Conservation (phyloP, 2,113 vertebrate genomes). For the Brachyhypopomus gauderio region DNA sequence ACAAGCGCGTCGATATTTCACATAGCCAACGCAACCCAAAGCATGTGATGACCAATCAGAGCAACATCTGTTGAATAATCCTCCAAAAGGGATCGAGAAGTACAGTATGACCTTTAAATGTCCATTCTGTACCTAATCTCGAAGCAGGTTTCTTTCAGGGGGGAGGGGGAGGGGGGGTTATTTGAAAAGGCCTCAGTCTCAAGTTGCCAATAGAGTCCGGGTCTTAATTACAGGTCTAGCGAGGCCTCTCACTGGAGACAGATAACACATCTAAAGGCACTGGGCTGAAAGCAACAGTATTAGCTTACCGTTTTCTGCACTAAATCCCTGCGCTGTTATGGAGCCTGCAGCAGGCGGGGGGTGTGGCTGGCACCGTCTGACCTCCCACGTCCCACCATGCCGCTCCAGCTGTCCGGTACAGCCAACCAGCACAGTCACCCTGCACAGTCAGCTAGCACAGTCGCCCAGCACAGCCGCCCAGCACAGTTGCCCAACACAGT, state of each 20-base stretch:
- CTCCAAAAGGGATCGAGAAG: background rate
- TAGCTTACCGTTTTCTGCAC: slow-evolving; percentile 50
- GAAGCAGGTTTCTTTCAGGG: slow-evolving; percentile 5
- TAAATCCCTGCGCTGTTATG: slow-evolving; percentile 53
- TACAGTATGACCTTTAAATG: slow-evolving; percentile 26
- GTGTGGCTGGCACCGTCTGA: slow-evolving; percentile 25
- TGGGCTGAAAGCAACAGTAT: slow-evolving; percentile 54
- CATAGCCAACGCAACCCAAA: background rate
- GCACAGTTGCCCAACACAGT: too few relatives aligned
- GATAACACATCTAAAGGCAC: slow-evolving; percentile 60
- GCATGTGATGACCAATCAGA: background rate
- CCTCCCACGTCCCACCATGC: slow-evolving; percentile 32
- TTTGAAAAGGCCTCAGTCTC: slow-evolving; percentile 46
- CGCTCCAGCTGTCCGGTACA: background rate
- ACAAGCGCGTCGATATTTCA: background rate
- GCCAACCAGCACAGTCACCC: too few relatives aligned
- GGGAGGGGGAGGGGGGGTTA: slow-evolving; percentile 25
- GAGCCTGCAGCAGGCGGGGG: slow-evolving; percentile 29
- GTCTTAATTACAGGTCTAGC: slow-evolving; percentile 58
- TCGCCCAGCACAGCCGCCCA: too few relatives aligned
- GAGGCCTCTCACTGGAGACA: slow-evolving; percentile 44
- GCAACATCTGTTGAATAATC: background rate
- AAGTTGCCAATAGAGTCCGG: slow-evolving; percentile 46
- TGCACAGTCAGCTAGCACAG: too few relatives aligned
- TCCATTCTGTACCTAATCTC: slow-evolving; percentile 19